Base-by-base conservation (phyloP, 2,888 invertebrate species). In the Cataglyphis altisquamis region DNA sequence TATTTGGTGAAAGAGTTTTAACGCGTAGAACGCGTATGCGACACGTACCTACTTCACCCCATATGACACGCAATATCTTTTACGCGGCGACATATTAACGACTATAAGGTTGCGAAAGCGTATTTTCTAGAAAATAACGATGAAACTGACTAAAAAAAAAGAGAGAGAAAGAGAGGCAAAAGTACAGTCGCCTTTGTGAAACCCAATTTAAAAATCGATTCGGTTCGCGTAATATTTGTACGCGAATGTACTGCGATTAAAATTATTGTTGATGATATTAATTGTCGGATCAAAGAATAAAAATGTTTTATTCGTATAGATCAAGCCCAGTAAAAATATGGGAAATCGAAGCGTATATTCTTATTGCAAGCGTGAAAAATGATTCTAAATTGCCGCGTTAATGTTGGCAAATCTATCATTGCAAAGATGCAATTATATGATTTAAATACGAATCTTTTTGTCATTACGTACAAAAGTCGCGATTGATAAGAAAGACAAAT, bases 211-310 rank as follows among this genome's bases (percentile, higher is more conserved):
- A 78, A 77, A 78, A 70, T 70, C 57, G 60, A 60, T 70, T 18
- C 29, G 9, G 21, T 9, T 55, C 39, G 77, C 39, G 15, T n/a
- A 29, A 9, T 29, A 41, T 10, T 41, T 32, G 32, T 57, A 67
- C 55, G 66, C 12, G 12, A 64, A 67, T 57, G 29, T 57, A 60
- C 21, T 29, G 70, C 32, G 32, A 78, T 55, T 39, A 48, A 18
- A 52, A 52, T 52, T 52, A 52, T 52, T 52, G 3, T n/a, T 52
- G n/a, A 60, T 45, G 45, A 60, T 41, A n/a, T 78, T 57, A 78
- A 60, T 78, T 70, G 60, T 78, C 32, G 60, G 21, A 60, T 60
- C 25, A 36, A 60, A 45, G n/a, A 32, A 60, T 78, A 45, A 3
- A 70, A 41, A 45, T 32, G 32, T 68, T 78, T 60, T 60, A 77